Percentiles rank a stretch among this genome's conserved stretches.
Evolutionary conservation across 2,113 vertebrate species (phyloP).

Genomic region (Plecturocebus donacophilus): DNA sequence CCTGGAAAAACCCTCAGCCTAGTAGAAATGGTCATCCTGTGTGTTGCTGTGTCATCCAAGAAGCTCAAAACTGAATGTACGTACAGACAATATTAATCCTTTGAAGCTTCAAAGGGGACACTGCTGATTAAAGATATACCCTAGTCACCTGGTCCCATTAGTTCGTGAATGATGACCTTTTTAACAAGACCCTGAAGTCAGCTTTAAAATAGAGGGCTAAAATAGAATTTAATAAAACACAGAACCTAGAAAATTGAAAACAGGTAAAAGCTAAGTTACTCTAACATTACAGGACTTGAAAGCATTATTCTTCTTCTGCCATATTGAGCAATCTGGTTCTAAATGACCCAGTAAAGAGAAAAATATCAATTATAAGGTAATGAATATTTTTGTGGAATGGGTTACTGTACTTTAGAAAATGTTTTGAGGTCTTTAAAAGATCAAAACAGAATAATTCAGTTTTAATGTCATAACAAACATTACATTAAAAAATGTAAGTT

Average conservation of each 20-base stretch:
- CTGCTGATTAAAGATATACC: not conserved
- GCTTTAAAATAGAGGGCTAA: slow-evolving; percentile 25
- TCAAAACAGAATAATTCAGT: not conserved
- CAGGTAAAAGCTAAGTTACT: not conserved
- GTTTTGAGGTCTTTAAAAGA: not conserved
- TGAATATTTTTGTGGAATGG: not conserved
- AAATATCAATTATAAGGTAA: not conserved
- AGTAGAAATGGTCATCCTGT: not conserved
- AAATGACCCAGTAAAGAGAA: not conserved
- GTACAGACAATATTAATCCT: not conserved
- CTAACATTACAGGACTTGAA: not conserved
- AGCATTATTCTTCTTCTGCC: not conserved
- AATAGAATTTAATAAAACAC: slow-evolving; percentile 14
- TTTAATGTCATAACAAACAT: not conserved
- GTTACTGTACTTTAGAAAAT: slow-evolving; percentile 16
- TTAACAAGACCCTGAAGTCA: not conserved
- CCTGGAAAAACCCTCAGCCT: not conserved
- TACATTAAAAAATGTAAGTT: not conserved
- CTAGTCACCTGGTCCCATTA: not conserved
- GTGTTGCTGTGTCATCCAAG: not conserved
- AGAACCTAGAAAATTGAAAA: slow-evolving; percentile 29
- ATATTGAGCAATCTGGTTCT: not conserved
- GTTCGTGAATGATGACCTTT: slow-evolving; percentile 24
- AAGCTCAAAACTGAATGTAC: not conserved
- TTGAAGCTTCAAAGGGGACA: not conserved